Conservation (phyloP, 2,888 invertebrate species). For the Lomographa bimaculata region DNA sequence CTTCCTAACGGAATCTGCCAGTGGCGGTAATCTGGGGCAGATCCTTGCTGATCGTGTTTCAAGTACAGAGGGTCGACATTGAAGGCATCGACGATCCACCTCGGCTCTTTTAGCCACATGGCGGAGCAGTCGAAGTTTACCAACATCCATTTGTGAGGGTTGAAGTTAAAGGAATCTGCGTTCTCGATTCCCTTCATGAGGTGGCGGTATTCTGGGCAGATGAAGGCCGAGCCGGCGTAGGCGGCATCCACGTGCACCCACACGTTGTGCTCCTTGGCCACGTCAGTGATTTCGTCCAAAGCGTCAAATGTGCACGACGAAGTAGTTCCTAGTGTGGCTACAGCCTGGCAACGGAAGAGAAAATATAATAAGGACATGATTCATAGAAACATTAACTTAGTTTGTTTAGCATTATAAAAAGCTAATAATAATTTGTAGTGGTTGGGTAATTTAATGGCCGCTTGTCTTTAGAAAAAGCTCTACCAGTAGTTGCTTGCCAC, state of each 20-base stretch:
- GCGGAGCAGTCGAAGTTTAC: slow-evolving; percentile 99
- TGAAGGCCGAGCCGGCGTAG: slow-evolving; percentile 97
- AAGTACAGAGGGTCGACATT: slow-evolving; percentile 98
- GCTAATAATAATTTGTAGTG: too few species aligned
- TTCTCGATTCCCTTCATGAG: slow-evolving; percentile 94
- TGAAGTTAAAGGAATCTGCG: slow-evolving; percentile 98
- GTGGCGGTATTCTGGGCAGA: slow-evolving; percentile 97
- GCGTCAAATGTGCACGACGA: slow-evolving; percentile 97
- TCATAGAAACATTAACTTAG: too few species aligned
- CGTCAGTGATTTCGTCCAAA: slow-evolving; percentile 94
- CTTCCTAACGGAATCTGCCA: slow-evolving; percentile 98
- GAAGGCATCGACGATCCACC: slow-evolving; percentile 96
- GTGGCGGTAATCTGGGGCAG: slow-evolving; percentile 96
- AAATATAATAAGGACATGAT: too few species aligned
- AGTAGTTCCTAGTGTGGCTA: slow-evolving; percentile 97
- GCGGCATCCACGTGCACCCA: slow-evolving; percentile 99
- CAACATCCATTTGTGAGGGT: slow-evolving; percentile 99
- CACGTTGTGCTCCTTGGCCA: slow-evolving; percentile 89
- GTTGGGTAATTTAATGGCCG: too few species aligned
- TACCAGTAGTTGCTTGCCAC: too few species aligned
- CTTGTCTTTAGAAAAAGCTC: too few species aligned
- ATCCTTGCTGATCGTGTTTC: slow-evolving; percentile 96
- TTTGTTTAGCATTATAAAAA: too few species aligned
- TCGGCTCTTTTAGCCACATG: slow-evolving; percentile 97
- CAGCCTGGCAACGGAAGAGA: slow-evolving; percentile 79